Conservation (phyloP, 2,797 vertebrate species). For the Kryptolebias ocellatus region DNA sequence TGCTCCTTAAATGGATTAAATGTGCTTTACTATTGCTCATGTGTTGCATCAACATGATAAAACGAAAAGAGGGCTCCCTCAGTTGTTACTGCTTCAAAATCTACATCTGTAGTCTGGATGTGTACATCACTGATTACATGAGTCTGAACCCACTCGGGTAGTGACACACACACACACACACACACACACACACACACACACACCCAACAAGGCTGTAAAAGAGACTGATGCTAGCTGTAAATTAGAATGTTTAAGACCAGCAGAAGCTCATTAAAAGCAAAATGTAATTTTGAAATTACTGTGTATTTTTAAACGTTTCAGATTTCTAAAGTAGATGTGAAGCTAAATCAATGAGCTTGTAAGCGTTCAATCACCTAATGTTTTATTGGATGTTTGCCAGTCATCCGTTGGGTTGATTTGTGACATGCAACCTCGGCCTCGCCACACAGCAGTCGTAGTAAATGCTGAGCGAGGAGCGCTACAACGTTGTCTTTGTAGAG, state of each 20-base stretch:
- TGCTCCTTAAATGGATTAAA: not conserved
- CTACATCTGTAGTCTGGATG: not conserved
- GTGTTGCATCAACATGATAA: constrained; percentile 26
- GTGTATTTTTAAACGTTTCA: constrained; percentile 1
- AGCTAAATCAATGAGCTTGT: constrained; percentile 12
- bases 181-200: not conserved
- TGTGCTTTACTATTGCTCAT: constrained; percentile 5
- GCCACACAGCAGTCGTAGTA: constrained; percentile 1
- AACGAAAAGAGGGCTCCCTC: constrained; percentile 5
- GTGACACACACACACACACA: not conserved
- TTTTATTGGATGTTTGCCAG: not conserved
- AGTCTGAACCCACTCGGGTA: not conserved
- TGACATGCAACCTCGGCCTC: not conserved
- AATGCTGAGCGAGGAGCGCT: constrained; percentile 11
- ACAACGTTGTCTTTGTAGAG: constrained; percentile 4
- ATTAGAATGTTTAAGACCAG: constrained; percentile 1
- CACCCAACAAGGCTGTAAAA: not conserved
- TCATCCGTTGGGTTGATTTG: constrained; percentile 14
- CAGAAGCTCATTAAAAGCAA: constrained; percentile 15
- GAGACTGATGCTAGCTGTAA: constrained; percentile 15
- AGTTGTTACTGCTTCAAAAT: constrained; percentile 10
- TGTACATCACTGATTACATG: not conserved
- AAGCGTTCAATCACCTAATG: constrained; percentile 8
- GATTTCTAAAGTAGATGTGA: not conserved
- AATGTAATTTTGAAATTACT: constrained; percentile 24